phyloP scores from a whole-genome alignment of 1,140 invertebrate genomes.

The Zeugodacus cucurbitae region DNA sequence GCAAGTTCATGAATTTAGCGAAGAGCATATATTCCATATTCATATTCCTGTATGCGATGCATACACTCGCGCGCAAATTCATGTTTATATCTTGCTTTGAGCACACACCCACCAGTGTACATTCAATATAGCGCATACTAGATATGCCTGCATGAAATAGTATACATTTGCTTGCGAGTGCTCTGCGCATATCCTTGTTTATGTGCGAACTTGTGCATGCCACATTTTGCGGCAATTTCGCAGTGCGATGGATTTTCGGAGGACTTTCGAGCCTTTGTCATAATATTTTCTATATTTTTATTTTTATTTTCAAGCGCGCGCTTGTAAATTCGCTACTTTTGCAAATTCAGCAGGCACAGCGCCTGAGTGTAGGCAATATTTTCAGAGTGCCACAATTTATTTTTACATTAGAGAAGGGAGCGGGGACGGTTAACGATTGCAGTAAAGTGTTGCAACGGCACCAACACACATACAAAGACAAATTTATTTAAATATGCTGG shows the following conservation, averaged over 20 bases:
- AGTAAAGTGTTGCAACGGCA: not conserved
- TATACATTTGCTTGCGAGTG: not conserved
- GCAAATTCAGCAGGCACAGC: not conserved
- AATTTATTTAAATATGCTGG: not conserved
- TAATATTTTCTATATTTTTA: not conserved
- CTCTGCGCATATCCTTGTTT: slow-evolving; percentile 1
- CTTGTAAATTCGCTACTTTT: slow-evolving; percentile 23
- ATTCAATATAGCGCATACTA: not conserved
- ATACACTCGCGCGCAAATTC: not conserved
- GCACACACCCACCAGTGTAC: not conserved
- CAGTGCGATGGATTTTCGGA: slow-evolving; percentile 1
- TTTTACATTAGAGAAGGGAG: not conserved
- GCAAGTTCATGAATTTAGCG: slow-evolving; percentile 26
- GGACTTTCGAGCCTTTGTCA: not conserved
- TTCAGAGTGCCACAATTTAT: not conserved
- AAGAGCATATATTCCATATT: slow-evolving; percentile 23
- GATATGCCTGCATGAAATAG: not conserved
- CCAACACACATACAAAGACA: not conserved
- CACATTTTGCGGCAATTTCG: not conserved
- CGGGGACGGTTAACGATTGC: not conserved
- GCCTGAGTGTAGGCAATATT: slow-evolving; percentile 10
- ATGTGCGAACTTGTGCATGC: slow-evolving; percentile 3
- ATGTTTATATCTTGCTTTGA: not conserved
- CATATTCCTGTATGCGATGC: not conserved
- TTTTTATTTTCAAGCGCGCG: not conserved